A percentile compares a stretch with the other conserved stretches of the same genome.
Evolutionary conservation across 2,113 vertebrate species (phyloP).

Genomic region (Tyto alba): DNA sequence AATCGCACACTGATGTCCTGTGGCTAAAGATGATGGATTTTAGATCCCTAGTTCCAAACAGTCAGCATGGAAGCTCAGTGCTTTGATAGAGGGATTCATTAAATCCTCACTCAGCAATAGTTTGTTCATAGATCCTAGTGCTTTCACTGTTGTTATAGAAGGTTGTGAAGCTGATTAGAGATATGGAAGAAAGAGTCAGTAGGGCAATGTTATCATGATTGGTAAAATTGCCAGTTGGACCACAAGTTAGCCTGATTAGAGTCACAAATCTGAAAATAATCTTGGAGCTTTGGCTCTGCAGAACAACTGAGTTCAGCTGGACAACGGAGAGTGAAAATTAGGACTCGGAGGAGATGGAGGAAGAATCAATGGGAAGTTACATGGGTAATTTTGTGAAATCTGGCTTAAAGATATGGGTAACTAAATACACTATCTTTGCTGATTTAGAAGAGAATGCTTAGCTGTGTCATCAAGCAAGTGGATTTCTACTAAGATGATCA

Average conservation of each 20-base stretch:
- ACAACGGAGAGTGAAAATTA: background rate
- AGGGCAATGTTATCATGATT: background rate
- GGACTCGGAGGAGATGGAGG: background rate
- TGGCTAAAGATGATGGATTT: constrained; percentile 66
- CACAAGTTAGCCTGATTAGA: background rate
- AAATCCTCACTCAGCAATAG: background rate
- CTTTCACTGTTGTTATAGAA: constrained; percentile 13
- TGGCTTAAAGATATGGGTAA: background rate
- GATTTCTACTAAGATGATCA: background rate
- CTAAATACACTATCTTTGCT: background rate
- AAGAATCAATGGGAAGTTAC: background rate
- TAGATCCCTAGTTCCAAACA: background rate
- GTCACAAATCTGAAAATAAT: background rate
- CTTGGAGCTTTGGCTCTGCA: background rate
- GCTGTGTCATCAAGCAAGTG: background rate
- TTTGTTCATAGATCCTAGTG: background rate
- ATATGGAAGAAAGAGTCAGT: background rate
- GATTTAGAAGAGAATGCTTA: background rate
- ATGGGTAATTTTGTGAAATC: background rate
- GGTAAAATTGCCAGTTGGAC: background rate
- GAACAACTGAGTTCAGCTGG: background rate
- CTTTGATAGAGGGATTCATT: constrained; percentile 55
- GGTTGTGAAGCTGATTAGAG: constrained; percentile 23
- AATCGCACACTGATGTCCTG: constrained; percentile 36
- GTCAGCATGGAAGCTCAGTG: background rate